Base-by-base conservation (phyloP, 2,888 invertebrate species). In the Lepidonotus clava region DNA sequence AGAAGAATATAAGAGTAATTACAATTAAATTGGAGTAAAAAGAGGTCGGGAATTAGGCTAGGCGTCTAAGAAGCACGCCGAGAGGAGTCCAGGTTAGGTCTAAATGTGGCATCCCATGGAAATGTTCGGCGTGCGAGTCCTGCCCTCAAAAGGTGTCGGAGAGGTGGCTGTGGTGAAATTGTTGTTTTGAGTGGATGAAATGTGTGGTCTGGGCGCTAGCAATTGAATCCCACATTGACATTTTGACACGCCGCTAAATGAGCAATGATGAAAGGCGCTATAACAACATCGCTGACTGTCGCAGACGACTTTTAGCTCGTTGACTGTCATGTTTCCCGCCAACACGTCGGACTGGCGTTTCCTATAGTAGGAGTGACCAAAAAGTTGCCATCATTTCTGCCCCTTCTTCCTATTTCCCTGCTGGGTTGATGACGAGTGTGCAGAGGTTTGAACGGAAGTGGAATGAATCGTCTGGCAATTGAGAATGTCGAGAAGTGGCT, bases 1-100 rank as follows among this genome's bases (percentile, higher is more conserved):
- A 53, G 53, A n/a, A 53, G 53, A 53, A 53, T 18, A 4, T 28
- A 24, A 32, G 14, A 32, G 28, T 18, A 56, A 61, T 61, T 61
- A 61, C 8, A 24, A 11, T 61, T 61, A 28, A 28, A 2, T 11
- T 28, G 28, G 24, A 1, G 2, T 11, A 28, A 32, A 61, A 61
- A 61, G 61, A 61, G 28, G 14, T 5, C 61, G 11, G 24, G 61
- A 24, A n/a, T n/a, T n/a, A n/a, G n/a, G n/a, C n/a, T n/a, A n/a
- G n/a, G n/a, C n/a, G n/a, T n/a, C n/a, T n/a, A n/a, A n/a, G n/a
- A n/a, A n/a, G n/a, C n/a, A n/a, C n/a, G n/a, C n/a, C n/a, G n/a
- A 61, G 61, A 61, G 46, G 46, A 61, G 61, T 61, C 61, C 61
- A 61, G 61, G 61, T 61, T 61, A 61, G 61, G 61, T 61, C 61